phyloP scores from a whole-genome alignment of 2,888 invertebrate species.

The Campoletis raptor region DNA sequence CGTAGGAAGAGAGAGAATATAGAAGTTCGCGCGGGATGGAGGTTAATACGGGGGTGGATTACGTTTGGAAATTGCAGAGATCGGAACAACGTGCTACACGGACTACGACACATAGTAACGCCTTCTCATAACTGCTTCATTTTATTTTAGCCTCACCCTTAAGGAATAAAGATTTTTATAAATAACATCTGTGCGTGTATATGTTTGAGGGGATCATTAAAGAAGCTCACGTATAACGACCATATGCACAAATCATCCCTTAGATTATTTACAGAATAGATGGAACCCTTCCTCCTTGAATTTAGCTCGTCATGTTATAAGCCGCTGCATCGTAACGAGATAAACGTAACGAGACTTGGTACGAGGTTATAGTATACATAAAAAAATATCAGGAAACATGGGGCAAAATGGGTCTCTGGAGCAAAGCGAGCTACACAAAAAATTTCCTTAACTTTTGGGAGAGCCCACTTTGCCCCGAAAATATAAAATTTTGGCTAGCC shows the following conservation, averaged over 20 bases:
- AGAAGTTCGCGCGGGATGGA: background rate
- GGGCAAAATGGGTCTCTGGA: too few relatives aligned
- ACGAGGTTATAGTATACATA: background rate
- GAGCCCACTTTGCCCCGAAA: too few relatives aligned
- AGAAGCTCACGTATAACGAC: background rate
- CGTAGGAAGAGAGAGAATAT: too few relatives aligned
- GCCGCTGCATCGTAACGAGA: background rate
- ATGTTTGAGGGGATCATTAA: background rate
- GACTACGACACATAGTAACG: conserved; percentile 68
- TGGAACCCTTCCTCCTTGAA: background rate
- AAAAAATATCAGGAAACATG: too few relatives aligned
- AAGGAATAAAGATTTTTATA: background rate
- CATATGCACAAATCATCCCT: background rate
- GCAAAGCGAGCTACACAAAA: too few relatives aligned
- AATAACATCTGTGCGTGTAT: background rate
- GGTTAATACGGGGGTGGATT: conserved; percentile 63
- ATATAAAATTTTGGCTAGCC: too few relatives aligned
- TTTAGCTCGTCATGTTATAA: background rate
- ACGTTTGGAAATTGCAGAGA: conserved; percentile 75
- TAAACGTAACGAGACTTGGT: background rate
- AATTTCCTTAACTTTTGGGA: too few relatives aligned
- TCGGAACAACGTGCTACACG: conserved; percentile 74
- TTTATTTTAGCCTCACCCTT: conserved; percentile 53
- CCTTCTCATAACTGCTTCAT: conserved; percentile 65
- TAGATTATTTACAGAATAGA: background rate